phyloP scores from a whole-genome alignment of 1,140 invertebrate genomes.

The Tyrophagus putrescentiae region DNA sequence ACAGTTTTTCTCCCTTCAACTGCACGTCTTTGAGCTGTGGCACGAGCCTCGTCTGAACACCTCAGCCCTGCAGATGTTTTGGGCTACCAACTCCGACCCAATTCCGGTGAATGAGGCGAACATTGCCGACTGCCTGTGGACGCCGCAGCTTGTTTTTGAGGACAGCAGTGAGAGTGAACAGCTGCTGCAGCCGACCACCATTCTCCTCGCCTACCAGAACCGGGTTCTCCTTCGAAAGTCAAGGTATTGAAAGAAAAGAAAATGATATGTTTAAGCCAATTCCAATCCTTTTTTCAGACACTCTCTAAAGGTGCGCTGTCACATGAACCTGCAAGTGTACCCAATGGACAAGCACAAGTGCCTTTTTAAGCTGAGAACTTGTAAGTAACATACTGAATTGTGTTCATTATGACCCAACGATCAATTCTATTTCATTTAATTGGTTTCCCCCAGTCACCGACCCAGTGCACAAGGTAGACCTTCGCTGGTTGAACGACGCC shows the following conservation, averaged over 20 bases:
- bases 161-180: slow-evolving; percentile 16
- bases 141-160: slow-evolving; percentile 21
- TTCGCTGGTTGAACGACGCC: slow-evolving; percentile 21
- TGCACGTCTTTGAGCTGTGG: slow-evolving; percentile 21
- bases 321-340: slow-evolving; percentile 31
- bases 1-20: slow-evolving; percentile 23
- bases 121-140: slow-evolving; percentile 16
- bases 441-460: slow-evolving; percentile 10
- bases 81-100: slow-evolving; percentile 1
- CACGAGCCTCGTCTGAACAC: slow-evolving; percentile 19
- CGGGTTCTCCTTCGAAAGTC: slow-evolving; percentile 13
- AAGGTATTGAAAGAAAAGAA: slow-evolving; percentile 9
- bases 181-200: slow-evolving; percentile 21
- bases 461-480: slow-evolving; percentile 12
- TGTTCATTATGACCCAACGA: not conserved
- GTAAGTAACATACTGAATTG: slow-evolving; percentile 28
- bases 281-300: slow-evolving; percentile 20
- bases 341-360: slow-evolving; percentile 32
- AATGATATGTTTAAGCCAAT: not conserved
- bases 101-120: slow-evolving; percentile 13
- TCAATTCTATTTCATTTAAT: not conserved
- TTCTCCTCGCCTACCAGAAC: slow-evolving; percentile 1
- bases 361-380: slow-evolving; percentile 29
- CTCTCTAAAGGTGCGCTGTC: slow-evolving; percentile 27
- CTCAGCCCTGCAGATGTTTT: not conserved